A percentile compares a stretch with the other conserved stretches of the same genome.
phyloP scores from a whole-genome alignment of 2,113 vertebrate genomes.

The Gallinago media region DNA sequence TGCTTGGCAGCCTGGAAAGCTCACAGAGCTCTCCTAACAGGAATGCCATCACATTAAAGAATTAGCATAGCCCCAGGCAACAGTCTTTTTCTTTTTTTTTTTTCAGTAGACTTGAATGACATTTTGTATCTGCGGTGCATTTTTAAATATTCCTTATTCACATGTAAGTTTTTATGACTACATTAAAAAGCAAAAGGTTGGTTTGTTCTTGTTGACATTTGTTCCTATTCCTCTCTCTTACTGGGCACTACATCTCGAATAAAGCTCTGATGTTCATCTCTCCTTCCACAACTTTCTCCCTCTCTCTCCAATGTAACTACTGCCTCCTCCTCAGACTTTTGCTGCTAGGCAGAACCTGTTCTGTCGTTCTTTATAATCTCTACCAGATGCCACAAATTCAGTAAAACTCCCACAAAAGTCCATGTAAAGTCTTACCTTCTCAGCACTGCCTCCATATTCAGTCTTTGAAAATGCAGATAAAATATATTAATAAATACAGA shows the following conservation, averaged over 20 bases:
- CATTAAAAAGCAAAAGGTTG: constrained; percentile 53
- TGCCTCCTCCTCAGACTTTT: neutral
- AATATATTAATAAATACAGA: neutral
- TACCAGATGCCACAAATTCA: constrained; percentile 25
- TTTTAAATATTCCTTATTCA: neutral
- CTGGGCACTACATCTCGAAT: neutral
- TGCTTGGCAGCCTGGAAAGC: constrained; percentile 58
- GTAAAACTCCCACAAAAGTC: constrained; percentile 15
- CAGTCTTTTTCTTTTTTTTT: neutral
- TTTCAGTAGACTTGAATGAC: constrained; percentile 12
- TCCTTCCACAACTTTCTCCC: neutral
- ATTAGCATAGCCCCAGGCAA: constrained; percentile 48
- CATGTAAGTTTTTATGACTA: constrained; percentile 32
- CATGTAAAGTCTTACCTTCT: neutral
- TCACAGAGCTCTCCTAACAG: constrained; percentile 41
- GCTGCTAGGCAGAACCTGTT: neutral
- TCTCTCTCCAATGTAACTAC: neutral
- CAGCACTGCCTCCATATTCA: neutral
- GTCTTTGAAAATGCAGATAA: neutral
- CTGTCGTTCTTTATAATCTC: constrained; percentile 6
- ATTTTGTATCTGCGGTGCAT: constrained; percentile 54
- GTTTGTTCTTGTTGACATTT: constrained; percentile 64
- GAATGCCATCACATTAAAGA: constrained; percentile 67
- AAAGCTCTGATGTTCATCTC: neutral
- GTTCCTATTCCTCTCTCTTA: constrained; percentile 16